Percentiles rank a stretch among this genome's conserved stretches.
Evolutionary conservation across 2,797 vertebrate species (phyloP).

Genomic region (Tadarida brasiliensis): DNA sequence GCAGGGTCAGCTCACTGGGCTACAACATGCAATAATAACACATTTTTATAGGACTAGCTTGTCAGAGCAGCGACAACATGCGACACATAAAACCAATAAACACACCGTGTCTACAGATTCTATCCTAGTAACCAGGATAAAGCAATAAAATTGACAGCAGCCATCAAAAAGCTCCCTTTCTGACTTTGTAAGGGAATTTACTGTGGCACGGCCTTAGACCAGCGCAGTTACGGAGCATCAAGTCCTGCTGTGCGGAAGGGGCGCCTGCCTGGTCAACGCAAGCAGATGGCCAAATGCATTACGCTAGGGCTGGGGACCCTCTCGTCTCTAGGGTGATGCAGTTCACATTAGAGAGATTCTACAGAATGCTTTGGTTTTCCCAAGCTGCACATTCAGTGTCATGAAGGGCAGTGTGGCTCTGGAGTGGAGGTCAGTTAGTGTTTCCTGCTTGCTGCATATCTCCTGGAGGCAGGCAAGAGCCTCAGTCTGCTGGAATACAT

Average conservation of each 20-base stretch:
- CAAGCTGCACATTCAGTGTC: not conserved
- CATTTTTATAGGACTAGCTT: conserved; percentile 77
- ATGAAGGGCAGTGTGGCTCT: not conserved
- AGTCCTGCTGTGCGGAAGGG: not conserved
- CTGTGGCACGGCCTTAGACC: conserved; percentile 57
- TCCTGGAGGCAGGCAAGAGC: not conserved
- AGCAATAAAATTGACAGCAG: conserved; percentile 78
- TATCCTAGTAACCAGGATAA: not conserved
- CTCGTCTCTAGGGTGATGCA: not conserved
- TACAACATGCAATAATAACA: conserved; percentile 70
- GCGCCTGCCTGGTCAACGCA: not conserved
- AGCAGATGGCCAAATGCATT: not conserved
- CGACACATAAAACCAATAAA: not conserved
- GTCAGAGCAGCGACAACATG: conserved; percentile 42
- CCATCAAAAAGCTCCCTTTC: conserved; percentile 57
- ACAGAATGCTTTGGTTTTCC: not conserved
- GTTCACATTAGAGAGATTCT: not conserved
- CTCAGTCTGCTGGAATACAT: not conserved
- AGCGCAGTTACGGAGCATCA: not conserved
- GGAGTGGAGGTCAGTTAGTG: not conserved
- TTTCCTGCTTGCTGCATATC: not conserved
- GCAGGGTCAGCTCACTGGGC: not conserved
- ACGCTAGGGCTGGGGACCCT: not conserved
- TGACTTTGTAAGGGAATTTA: conserved; percentile 75
- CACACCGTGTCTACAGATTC: not conserved